Conservation (phyloP, 2,113 vertebrate genomes). For the Centropus unirufus region DNA sequence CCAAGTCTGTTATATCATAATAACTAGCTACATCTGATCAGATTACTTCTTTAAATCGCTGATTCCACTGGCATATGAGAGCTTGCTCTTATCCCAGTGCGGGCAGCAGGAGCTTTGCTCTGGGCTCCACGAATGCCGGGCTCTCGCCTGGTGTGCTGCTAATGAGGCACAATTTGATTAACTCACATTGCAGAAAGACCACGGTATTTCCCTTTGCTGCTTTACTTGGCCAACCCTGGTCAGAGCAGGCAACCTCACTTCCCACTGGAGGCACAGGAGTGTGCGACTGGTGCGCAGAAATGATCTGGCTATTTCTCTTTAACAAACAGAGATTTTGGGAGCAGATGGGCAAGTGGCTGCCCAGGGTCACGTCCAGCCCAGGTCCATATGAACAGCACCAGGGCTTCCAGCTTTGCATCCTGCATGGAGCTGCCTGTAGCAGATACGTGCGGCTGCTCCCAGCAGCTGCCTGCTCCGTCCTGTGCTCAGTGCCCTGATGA, state of each 20-base stretch:
- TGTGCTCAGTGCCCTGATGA: accelerated
- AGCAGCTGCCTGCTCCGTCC: not conserved
- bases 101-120: slow-evolving; percentile 3
- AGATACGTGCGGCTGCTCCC: not conserved
- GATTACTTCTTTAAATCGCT: slow-evolving; percentile 32
- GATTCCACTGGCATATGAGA: not conserved
- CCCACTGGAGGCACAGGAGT: not conserved
- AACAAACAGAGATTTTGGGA: not conserved
- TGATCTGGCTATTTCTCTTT: accelerated
- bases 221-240: not conserved
- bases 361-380: not conserved
- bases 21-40: slow-evolving; percentile 59
- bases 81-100: not conserved
- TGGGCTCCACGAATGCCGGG: not conserved
- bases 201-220: not conserved
- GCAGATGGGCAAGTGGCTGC: not conserved
- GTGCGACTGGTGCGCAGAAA: not conserved
- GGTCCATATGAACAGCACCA: no score
- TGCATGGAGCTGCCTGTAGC: not conserved
- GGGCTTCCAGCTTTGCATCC: not conserved
- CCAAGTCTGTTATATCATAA: slow-evolving; percentile 33
- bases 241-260: not conserved
- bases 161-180: not conserved
- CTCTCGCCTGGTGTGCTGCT: not conserved
- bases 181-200: not conserved